Base-by-base conservation (phyloP, 2,888 invertebrate species). In the Sarcophaga rosellei region DNA sequence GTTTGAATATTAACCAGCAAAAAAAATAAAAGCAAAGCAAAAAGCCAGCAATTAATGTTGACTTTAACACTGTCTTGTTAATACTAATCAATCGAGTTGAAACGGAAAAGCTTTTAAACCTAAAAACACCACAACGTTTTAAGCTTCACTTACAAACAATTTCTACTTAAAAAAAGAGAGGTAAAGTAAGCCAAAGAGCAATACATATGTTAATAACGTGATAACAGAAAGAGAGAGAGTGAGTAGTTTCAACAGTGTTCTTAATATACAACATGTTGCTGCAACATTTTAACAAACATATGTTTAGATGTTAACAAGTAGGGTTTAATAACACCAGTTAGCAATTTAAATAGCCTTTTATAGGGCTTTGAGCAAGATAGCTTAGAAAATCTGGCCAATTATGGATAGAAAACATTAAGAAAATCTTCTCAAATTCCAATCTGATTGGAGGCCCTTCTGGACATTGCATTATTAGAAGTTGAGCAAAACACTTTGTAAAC, bases 101-200 rank as follows among this genome's bases (percentile, higher is more conserved):
- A 66, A 17, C 44, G 12, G 45, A 63, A 76, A 79, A 86, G 82
- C 85, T 82, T 86, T 76, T 72, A 82, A 82, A 76, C 68, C 23
- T 62, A 80, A 15, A 35, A 10, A 35, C 35, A 61, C 15, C 63
- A 23, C 20, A 69, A 75, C 44, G 70, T 21, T 74, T 47, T 57
- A 61, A 78, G 63, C 72, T 84, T 80, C 72, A 72, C 80, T 76
- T 59, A 35, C 35, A 10, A 53, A 4, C 4, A 53, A 21, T n/a
- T 15, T 66, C 47, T 20, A 65, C 70, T 4, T 47, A n/a, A 72
- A n/a, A 15, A 21, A 20, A 68, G 61, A 76, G 66, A 57, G 66
- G 10, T n/a, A 62, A 57, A 11, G 47, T 11, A 20, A 45, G 47
- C 17, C 1, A 47, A 10, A 62, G 23, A 74, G 61, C 45, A 59